Conservation (phyloP, 2,797 vertebrate genomes). For the Sternotherus odoratus region DNA sequence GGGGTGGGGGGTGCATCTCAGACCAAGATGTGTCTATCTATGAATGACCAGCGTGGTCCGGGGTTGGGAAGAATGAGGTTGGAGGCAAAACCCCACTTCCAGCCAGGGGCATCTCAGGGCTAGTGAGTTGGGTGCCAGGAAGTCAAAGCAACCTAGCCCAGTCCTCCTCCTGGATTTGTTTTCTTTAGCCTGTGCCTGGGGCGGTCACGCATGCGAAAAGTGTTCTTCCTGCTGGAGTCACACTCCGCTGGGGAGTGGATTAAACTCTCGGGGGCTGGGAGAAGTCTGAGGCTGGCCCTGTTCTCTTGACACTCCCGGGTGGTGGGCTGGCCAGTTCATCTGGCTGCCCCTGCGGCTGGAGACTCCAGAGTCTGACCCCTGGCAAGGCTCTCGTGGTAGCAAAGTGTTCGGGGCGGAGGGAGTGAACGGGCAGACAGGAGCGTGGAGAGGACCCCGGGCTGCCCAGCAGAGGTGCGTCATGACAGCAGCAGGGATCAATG, state of each 20-base stretch:
- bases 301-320: background rate
- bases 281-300: background rate
- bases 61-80: background rate
- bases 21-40: background rate
- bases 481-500: too few relatives aligned
- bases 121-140: background rate
- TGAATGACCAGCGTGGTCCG: background rate
- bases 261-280: background rate
- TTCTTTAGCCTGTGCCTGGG: background rate
- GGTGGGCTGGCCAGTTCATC: background rate
- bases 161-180: background rate
- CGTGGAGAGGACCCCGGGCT: too few relatives aligned
- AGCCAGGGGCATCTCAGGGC: background rate
- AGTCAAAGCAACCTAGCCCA: background rate
- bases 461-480: too few relatives aligned
- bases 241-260: background rate
- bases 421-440: background rate
- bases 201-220: background rate
- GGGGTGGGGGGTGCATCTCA: too few relatives aligned
- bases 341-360: background rate
- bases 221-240: background rate
- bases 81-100: background rate
- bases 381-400: background rate
- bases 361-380: background rate
- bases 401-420: background rate